These are phyloP conservation scores for Noctua pronuba DNA, from an alignment of 2,888 invertebrate species.

Conservation along the genomic window DNA sequence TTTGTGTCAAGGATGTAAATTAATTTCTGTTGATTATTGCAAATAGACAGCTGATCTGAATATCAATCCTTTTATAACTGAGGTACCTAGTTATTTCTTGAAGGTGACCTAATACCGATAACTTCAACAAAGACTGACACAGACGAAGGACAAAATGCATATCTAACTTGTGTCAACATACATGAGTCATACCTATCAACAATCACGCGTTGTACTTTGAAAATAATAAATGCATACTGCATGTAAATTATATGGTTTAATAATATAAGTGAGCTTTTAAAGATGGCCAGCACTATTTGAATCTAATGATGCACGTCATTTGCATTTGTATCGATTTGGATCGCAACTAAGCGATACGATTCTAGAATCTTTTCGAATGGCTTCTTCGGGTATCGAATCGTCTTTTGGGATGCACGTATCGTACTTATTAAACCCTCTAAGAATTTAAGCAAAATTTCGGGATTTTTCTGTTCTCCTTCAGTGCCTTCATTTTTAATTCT, in stretches of 20 bases:
- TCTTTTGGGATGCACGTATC: neutral
- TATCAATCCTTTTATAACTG: neutral
- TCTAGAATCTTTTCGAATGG: neutral
- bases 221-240: slow-evolving; percentile 23
- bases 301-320: neutral
- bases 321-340: neutral
- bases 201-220: slow-evolving; percentile 31
- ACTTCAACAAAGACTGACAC: slow-evolving; percentile 31
- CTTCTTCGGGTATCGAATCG: neutral
- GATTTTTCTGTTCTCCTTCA: neutral
- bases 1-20: neutral
- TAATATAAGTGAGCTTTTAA: slow-evolving; percentile 5
- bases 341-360: neutral
- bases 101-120: slow-evolving; percentile 20
- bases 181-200: slow-evolving; percentile 24
- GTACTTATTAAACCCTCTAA: too few species aligned
- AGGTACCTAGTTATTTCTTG: neutral
- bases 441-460: neutral
- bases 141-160: slow-evolving; percentile 13
- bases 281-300: neutral
- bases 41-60: slow-evolving; percentile 5
- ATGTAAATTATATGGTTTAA: slow-evolving; percentile 14
- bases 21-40: neutral
- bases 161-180: slow-evolving; percentile 36
- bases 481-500: neutral